Conservation (phyloP, 2,797 vertebrate genomes). For the Darevskia nairensis region DNA sequence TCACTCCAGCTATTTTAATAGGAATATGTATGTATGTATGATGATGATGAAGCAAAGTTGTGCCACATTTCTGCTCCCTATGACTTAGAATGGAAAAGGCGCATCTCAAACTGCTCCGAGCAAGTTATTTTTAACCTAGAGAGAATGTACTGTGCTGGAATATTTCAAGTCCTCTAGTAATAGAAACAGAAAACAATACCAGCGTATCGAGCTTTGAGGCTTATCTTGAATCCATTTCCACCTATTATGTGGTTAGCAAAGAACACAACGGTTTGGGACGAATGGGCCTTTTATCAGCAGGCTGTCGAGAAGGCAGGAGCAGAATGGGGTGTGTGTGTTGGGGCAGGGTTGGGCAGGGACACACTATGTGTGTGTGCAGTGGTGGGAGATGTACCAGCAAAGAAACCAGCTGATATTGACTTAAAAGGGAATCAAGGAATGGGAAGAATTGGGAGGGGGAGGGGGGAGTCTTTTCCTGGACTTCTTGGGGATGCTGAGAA, state of each 20-base stretch:
- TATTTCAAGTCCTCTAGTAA: constrained; percentile 41
- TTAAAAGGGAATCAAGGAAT: not conserved
- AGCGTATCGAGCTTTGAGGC: constrained; percentile 14
- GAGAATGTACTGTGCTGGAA: constrained; percentile 35
- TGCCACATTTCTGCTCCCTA: not conserved
- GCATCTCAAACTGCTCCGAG: constrained; percentile 7
- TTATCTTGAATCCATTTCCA: constrained; percentile 45
- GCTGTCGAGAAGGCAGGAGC: not conserved
- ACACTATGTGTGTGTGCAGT: not conserved
- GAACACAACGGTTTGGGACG: not conserved
- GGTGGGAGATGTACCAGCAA: not conserved
- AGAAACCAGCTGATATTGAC: not conserved
- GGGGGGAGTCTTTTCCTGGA: too few relatives aligned
- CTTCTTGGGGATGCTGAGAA: too few relatives aligned
- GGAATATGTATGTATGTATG: not conserved
- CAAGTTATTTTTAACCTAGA: constrained; percentile 42
- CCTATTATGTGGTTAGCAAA: constrained; percentile 37
- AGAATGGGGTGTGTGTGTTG: not conserved
- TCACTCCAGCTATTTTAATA: not conserved
- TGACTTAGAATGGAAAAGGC: not conserved
- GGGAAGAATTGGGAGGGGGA: not conserved
- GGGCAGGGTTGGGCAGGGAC: not conserved
- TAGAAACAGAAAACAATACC: constrained; percentile 45
- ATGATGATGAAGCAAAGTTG: not conserved
- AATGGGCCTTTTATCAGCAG: not conserved